Conservation (phyloP, 2,113 vertebrate genomes). For the Crypturellus undulatus region DNA sequence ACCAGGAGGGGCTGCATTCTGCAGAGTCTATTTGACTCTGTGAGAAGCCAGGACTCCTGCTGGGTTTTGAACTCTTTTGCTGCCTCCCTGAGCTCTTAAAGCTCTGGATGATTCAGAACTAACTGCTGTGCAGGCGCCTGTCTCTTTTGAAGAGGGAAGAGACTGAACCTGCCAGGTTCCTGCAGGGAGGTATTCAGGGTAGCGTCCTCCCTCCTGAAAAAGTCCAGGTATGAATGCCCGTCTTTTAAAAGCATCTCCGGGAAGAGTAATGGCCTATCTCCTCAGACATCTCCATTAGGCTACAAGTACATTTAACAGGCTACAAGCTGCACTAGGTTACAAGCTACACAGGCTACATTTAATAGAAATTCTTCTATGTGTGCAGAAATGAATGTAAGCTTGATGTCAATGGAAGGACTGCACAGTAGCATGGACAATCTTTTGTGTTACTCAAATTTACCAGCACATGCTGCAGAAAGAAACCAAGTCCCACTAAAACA, state of each 20-base stretch:
- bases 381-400: background rate
- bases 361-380: background rate
- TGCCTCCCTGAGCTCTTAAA: background rate
- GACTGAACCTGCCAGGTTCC: background rate
- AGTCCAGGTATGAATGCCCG: background rate
- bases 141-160: background rate
- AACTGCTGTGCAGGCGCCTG: background rate
- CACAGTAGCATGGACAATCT: background rate
- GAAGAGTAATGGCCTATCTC: background rate
- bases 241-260: background rate
- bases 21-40: background rate
- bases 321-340: too few species aligned
- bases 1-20: constrained; percentile 2
- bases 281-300: background rate
- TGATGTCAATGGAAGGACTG: background rate
- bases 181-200: background rate
- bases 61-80: constrained; percentile 9
- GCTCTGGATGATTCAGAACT: background rate
- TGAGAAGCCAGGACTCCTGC: background rate
- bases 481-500: background rate
- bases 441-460: background rate
- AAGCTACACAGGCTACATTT: background rate
- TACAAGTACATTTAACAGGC: background rate
- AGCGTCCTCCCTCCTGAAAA: background rate
- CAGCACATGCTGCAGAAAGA: background rate